These are phyloP conservation scores for Aeoliscus strigatus DNA, from an alignment of 2,797 vertebrate species.

Conservation along the genomic window DNA sequence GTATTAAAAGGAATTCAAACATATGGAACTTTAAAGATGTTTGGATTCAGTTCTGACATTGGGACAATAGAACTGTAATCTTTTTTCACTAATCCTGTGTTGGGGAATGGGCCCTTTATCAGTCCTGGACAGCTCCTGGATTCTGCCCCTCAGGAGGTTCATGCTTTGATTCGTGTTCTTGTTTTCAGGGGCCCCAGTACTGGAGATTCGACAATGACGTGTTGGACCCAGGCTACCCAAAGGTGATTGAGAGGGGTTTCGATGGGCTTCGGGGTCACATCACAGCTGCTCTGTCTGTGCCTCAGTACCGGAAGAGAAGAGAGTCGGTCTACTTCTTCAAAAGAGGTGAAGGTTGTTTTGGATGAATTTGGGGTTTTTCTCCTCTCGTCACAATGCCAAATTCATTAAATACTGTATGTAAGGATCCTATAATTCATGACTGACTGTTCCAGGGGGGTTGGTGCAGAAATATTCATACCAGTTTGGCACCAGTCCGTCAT, in stretches of 20 bases:
- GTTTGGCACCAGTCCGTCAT: constrained; percentile 71
- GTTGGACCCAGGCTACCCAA: constrained; percentile 85
- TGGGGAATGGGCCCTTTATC: too few species aligned
- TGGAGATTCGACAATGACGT: constrained; percentile 89
- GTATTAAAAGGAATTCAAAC: too few species aligned
- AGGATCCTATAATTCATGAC: neutral
- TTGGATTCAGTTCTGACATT: too few species aligned
- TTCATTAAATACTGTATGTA: neutral
- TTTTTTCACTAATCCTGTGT: too few species aligned
- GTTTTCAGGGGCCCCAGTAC: constrained; percentile 78
- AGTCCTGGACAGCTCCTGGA: too few species aligned
- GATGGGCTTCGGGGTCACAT: constrained; percentile 82
- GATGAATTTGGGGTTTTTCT: too few species aligned
- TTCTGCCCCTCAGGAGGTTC: neutral
- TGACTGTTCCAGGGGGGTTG: constrained; percentile 73
- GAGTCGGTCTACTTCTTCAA: constrained; percentile 95
- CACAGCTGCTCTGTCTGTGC: constrained; percentile 85
- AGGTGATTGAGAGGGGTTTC: constrained; percentile 79
- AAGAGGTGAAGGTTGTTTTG: constrained; percentile 74
- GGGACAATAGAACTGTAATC: too few species aligned
- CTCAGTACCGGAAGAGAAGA: constrained; percentile 74
- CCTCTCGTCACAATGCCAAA: too few species aligned
- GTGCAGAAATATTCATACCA: constrained; percentile 89
- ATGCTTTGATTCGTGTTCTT: neutral
- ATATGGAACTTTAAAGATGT: too few species aligned